phyloP scores from a whole-genome alignment of 2,888 invertebrate species.

The Cheilosia urbana region DNA sequence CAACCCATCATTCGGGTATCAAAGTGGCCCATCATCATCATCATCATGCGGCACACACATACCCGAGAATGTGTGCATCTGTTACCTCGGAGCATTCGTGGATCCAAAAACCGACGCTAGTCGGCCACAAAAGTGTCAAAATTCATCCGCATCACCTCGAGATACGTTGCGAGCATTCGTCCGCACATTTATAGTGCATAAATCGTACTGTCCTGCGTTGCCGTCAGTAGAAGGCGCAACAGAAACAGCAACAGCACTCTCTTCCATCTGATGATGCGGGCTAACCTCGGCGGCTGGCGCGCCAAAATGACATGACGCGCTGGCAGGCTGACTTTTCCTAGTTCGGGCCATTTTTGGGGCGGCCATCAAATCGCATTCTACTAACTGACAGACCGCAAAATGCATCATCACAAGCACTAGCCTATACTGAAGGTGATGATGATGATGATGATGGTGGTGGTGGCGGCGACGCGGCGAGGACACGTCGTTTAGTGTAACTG shows the following conservation, averaged over 20 bases:
- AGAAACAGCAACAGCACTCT: constrained; percentile 22
- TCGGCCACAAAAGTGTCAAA: constrained; percentile 79
- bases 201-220: constrained; percentile 57
- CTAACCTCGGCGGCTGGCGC: constrained; percentile 56
- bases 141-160: constrained; percentile 79
- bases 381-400: constrained; percentile 83
- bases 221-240: constrained; percentile 48
- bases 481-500: constrained; percentile 52
- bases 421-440: constrained; percentile 51
- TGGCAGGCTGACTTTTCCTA: constrained; percentile 78
- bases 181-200: constrained; percentile 42
- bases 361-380: constrained; percentile 83
- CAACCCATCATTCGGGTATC: constrained; percentile 64
- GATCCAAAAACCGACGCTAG: constrained; percentile 57
- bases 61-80: constrained; percentile 44
- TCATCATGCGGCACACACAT: constrained; percentile 9
- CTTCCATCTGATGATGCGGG: constrained; percentile 16
- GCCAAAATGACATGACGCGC: constrained; percentile 64
- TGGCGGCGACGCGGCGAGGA: constrained; percentile 31
- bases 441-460: constrained; percentile 7
- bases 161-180: constrained; percentile 58
- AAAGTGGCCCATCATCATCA: constrained; percentile 72
- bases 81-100: constrained; percentile 57
- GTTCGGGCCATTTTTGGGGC: constrained; percentile 80
- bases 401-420: constrained; percentile 83